Conservation (phyloP, 2,888 invertebrate genomes). For the Stegana nigrithorax region DNA sequence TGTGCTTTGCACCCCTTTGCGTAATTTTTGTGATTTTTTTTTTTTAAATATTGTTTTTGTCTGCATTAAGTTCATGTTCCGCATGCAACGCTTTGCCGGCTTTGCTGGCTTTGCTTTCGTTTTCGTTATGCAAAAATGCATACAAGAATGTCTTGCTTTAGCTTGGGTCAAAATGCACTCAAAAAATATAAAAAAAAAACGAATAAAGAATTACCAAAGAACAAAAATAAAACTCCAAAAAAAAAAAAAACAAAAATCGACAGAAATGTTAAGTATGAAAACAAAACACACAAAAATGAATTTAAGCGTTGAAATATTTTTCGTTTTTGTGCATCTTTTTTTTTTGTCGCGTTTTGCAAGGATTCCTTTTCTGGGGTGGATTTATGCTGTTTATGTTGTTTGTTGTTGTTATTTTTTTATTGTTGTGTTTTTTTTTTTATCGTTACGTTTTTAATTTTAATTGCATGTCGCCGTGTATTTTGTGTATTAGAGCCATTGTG, state of each 20-base stretch:
- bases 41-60: slow-evolving; percentile 12
- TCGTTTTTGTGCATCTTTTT: slow-evolving; percentile 58
- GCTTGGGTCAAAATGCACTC: no score
- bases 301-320: slow-evolving; percentile 39
- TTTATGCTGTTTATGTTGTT: slow-evolving; percentile 30
- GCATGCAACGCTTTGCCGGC: slow-evolving; percentile 43
- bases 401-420: slow-evolving; percentile 1
- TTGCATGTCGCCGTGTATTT: slow-evolving; percentile 50
- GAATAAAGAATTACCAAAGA: not conserved
- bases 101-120: slow-evolving; percentile 43
- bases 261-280: no score
- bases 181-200: slow-evolving; percentile 35
- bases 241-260: no score
- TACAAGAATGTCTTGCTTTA: slow-evolving; percentile 41
- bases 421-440: slow-evolving; percentile 45
- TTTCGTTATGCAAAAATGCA: slow-evolving; percentile 60
- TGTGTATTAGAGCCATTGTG: slow-evolving; percentile 27
- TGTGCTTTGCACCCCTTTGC: not conserved
- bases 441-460: slow-evolving; percentile 60
- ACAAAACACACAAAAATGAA: no score
- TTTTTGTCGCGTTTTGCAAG: slow-evolving; percentile 29
- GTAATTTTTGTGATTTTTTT: slow-evolving; percentile 6
- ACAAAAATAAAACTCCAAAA: no score
- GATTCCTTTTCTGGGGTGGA: slow-evolving; percentile 57
- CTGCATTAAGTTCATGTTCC: not conserved